Evolutionary conservation across 2,113 vertebrate species (phyloP).

Genomic region (Mola mola): DNA sequence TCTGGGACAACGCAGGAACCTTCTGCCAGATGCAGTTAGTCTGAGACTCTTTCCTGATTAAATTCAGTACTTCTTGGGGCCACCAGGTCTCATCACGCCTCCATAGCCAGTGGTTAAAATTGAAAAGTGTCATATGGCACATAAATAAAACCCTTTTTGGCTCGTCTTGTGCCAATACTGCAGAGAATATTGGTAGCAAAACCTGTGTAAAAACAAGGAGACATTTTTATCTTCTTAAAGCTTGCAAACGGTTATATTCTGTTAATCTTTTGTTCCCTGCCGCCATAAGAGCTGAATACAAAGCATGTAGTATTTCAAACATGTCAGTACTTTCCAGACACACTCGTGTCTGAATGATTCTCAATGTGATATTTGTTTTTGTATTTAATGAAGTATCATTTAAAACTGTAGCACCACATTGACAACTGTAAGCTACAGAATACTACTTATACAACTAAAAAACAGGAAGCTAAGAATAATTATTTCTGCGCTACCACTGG

Average conservation of each 20-base stretch:
- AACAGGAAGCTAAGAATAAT: too few species aligned
- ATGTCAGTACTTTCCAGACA: neutral
- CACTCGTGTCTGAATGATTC: neutral
- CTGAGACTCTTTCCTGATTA: conserved; percentile 12
- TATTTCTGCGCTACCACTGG: too few species aligned
- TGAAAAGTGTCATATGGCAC: neutral
- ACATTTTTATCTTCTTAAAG: conserved; percentile 1
- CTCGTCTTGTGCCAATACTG: conserved; percentile 23
- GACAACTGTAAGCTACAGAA: too few species aligned
- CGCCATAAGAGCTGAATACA: conserved; percentile 18
- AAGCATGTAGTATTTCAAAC: neutral
- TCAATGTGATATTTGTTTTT: too few species aligned
- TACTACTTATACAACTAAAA: too few species aligned
- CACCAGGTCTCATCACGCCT: conserved; percentile 11
- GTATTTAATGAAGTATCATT: too few species aligned
- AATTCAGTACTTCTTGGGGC: conserved; percentile 6
- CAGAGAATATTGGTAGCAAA: conserved; percentile 18
- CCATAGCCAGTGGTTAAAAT: neutral
- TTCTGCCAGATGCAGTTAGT: conserved; percentile 30
- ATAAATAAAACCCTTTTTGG: conserved; percentile 10
- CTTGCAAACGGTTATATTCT: conserved; percentile 15
- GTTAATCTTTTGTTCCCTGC: neutral
- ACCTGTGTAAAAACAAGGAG: conserved; percentile 21
- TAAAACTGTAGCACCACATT: too few species aligned
- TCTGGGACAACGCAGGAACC: conserved; percentile 15